phyloP scores from a whole-genome alignment of 2,113 vertebrate species.

The Brachionichthys hirsutus region DNA sequence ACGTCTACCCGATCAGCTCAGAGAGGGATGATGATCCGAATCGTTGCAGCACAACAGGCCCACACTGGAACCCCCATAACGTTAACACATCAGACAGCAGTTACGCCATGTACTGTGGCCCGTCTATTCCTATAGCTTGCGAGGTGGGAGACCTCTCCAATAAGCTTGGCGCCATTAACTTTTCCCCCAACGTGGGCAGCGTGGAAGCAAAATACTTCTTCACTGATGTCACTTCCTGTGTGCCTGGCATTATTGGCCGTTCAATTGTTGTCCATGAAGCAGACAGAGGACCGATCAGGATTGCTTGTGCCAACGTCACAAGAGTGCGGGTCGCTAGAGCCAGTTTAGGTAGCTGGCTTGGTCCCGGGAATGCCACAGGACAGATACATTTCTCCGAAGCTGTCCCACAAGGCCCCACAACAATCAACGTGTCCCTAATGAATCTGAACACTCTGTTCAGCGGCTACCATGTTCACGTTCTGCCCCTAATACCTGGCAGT shows the following conservation, averaged over 20 bases:
- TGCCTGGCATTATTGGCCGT: constrained; percentile 64
- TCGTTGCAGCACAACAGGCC: constrained; percentile 67
- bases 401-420: constrained; percentile 70
- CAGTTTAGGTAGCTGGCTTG: constrained; percentile 63
- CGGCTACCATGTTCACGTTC: constrained; percentile 80
- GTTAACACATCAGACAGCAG: constrained; percentile 52
- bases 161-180: constrained; percentile 67
- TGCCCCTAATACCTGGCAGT: constrained; percentile 64
- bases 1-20: constrained; percentile 75
- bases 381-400: constrained; percentile 65
- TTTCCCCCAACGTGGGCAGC: constrained; percentile 30
- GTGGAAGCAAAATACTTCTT: constrained; percentile 72
- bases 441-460: constrained; percentile 56
- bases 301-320: constrained; percentile 81
- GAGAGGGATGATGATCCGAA: constrained; percentile 67
- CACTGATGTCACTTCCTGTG: constrained; percentile 78
- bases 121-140: constrained; percentile 70
- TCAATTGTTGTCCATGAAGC: constrained; percentile 78
- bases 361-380: constrained; percentile 55
- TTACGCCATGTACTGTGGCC: constrained; percentile 68
- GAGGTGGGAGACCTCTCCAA: constrained; percentile 77
- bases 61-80: constrained; percentile 79
- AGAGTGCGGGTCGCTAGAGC: constrained; percentile 50
- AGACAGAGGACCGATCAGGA: constrained; percentile 44
- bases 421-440: constrained; percentile 63